phyloP scores from a whole-genome alignment of 2,888 invertebrate genomes.

The Stictocephala bisonia region DNA sequence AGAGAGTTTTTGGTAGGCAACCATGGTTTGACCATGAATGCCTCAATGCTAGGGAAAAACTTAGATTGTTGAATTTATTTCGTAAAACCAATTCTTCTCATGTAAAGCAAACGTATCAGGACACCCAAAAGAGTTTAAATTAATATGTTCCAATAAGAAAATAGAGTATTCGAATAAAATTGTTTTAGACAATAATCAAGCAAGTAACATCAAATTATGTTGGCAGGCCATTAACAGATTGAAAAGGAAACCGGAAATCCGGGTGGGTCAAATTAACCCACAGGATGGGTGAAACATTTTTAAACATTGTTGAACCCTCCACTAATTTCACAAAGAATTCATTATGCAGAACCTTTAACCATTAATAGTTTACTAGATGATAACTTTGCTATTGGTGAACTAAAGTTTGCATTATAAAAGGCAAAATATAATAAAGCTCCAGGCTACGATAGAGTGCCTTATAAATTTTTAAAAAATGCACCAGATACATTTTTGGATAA shows the following conservation, averaged over 20 bases:
- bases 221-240: slow-evolving; percentile 4
- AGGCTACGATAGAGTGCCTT: slow-evolving; percentile 24
- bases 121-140: neutral
- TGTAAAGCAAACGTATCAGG: neutral
- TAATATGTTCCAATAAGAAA: slow-evolving; percentile 5
- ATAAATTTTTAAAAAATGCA: slow-evolving; percentile 33
- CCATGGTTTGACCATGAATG: slow-evolving; percentile 29
- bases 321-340: neutral
- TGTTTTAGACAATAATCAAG: neutral
- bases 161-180: neutral
- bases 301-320: neutral
- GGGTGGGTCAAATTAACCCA: neutral
- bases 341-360: neutral
- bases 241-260: neutral
- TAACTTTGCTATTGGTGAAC: neutral
- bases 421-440: slow-evolving; percentile 6
- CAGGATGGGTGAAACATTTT: slow-evolving; percentile 19
- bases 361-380: neutral
- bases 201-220: neutral
- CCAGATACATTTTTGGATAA: neutral
- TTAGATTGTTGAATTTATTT: slow-evolving; percentile 9
- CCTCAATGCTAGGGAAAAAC: neutral
- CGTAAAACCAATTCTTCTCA: neutral
- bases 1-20: neutral
- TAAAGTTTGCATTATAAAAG: neutral